phyloP scores from a whole-genome alignment of 1,140 invertebrate species.

The Diorhabda sublineata region DNA sequence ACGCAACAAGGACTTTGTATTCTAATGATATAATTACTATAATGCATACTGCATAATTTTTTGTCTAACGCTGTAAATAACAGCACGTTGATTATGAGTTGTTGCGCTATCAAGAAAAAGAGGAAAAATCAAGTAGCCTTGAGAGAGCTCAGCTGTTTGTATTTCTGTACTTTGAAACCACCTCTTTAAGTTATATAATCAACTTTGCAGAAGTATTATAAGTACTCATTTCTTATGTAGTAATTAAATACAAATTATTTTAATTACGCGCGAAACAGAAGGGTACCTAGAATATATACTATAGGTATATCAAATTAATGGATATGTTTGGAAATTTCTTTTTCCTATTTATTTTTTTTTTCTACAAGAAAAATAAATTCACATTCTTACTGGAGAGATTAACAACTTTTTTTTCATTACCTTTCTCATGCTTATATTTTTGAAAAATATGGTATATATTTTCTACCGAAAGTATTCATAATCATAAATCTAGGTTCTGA shows the following conservation, averaged over 20 bases:
- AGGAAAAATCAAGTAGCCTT: neutral
- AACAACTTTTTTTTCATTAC: no score
- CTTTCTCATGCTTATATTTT: no score
- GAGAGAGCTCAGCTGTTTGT: neutral
- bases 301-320: no score
- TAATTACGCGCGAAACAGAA: neutral
- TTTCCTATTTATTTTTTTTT: no score
- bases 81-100: neutral
- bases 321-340: no score
- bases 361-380: no score
- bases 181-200: conserved; percentile 1
- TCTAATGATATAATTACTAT: neutral
- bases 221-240: neutral
- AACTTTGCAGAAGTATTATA: neutral
- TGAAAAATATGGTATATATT: no score
- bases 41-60: neutral
- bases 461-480: no score
- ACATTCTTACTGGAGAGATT: no score
- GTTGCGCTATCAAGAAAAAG: neutral
- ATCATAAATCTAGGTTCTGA: no score
- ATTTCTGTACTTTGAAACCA: neutral
- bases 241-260: neutral
- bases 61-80: neutral
- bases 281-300: no score
- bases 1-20: conserved; percentile 2